Percentiles rank a stretch among this genome's conserved stretches.
Conservation (phyloP, 92 coral and sea anemone species). For the Montipora capitata region DNA sequence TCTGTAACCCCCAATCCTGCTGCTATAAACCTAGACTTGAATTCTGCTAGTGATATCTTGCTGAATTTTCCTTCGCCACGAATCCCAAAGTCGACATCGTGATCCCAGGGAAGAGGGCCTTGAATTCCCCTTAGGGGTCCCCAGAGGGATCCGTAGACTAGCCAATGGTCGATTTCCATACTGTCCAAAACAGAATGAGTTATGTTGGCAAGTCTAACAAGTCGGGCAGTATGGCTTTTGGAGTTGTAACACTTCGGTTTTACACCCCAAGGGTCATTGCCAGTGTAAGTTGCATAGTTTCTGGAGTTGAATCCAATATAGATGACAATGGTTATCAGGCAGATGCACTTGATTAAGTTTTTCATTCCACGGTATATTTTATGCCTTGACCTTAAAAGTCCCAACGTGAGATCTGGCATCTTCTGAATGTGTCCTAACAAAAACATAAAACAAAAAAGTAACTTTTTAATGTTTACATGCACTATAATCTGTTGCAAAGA, state of each 20-base stretch:
- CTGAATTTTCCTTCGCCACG: constrained; percentile 42
- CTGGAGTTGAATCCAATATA: neutral
- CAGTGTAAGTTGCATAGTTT: neutral
- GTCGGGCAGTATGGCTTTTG: no score
- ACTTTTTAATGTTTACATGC: no score
- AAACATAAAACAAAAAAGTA: no score
- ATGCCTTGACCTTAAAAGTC: no score
- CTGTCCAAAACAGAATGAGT: constrained; percentile 26
- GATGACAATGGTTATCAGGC: neutral
- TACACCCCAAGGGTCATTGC: neutral
- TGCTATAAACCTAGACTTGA: constrained; percentile 39
- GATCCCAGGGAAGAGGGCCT: constrained; percentile 79
- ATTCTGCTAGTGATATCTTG: constrained; percentile 42
- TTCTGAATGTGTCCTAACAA: no score
- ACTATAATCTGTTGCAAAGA: no score
- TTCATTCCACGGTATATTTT: no score
- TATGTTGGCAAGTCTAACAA: neutral
- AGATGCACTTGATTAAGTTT: no score
- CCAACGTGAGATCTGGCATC: no score
- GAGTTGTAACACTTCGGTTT: neutral
- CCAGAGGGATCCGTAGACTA: constrained; percentile 76
- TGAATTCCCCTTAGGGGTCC: constrained; percentile 51
- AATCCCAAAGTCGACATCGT: constrained; percentile 69
- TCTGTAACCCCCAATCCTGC: constrained; percentile 48
- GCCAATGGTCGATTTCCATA: constrained; percentile 54